phyloP scores from a whole-genome alignment of 2,888 invertebrate genomes.

The Rotaria magnacalcarata region DNA sequence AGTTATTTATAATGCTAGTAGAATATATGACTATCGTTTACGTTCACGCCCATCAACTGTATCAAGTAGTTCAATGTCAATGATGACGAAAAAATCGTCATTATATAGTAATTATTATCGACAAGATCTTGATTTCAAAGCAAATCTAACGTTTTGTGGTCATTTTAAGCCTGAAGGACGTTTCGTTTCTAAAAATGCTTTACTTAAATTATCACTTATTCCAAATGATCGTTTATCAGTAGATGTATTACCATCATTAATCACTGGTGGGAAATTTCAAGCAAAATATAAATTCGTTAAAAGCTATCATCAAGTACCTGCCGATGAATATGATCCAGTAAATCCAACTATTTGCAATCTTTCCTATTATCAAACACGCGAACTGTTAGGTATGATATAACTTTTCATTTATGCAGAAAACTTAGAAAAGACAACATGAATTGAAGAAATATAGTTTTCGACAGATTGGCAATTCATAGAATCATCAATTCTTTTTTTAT shows the following conservation, averaged over 20 bases:
- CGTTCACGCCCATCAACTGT: background rate
- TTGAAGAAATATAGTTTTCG: too few species aligned
- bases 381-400: background rate
- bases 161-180: constrained; percentile 24
- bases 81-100: background rate
- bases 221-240: background rate
- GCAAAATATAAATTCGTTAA: background rate
- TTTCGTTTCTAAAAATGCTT: constrained; percentile 9
- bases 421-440: too few species aligned
- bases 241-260: background rate
- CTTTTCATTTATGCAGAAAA: too few species aligned
- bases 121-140: constrained; percentile 27
- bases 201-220: background rate
- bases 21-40: constrained; percentile 25
- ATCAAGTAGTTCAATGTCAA: background rate
- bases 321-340: constrained; percentile 2
- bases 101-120: constrained; percentile 31
- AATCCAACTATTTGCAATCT: constrained; percentile 32
- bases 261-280: background rate
- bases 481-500: too few species aligned
- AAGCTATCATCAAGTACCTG: constrained; percentile 17
- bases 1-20: background rate
- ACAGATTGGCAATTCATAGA: too few species aligned
- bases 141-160: constrained; percentile 28
- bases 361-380: background rate